Evolutionary conservation across 2,113 vertebrate genomes (phyloP), one percentile per base, ranked within the genome.

Genomic region (Apeltes quadracus): DNA sequence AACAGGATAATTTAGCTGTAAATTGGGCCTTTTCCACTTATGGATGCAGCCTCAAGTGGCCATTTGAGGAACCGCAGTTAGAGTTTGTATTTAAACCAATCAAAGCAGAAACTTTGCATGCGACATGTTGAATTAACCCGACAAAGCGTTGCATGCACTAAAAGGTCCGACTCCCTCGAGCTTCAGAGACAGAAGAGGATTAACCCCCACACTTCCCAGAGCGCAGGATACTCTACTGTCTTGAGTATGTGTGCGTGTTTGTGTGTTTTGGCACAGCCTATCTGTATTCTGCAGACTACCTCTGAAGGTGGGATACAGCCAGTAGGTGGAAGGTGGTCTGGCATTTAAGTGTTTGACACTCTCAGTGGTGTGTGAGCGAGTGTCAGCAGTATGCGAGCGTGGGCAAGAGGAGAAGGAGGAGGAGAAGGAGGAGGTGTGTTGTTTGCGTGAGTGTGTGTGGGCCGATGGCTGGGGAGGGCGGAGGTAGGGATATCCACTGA

Each of bases 291-390:
- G n/a, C 69, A 78, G 73, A 54, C 84, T 67, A 59, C 2, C 75
- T 80, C 69, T 64, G 72, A 76, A 75, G 59, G 84, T 70, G 77
- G 72, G 73, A 79, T 61, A 56, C 78, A 81, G 74, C 67, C 34
- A 38, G 69, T 76, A 75, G 87, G 84, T 88, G 78, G 79, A 83
- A 87, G 84, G 78, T 76, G 77, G 81, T 86, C 81, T 86, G 89
- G 83, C 84, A 91, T 90, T 91, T 91, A 87, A 87, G 76, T 8
- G 6, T 62, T 86, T 83, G 77, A 88, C 81, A 87, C 77, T 48
- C 77, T 82, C 78, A 56, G 29, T 15, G 67, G 57, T 69, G 78
- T 83, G 79, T 61, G 78, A 80, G 83, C 44, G 79, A 63, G 67
- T 48, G 74, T 81, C 51, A 61, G 69, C 71, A 78, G 81, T 55